phyloP scores from a whole-genome alignment of 2,113 vertebrate genomes.

The Tiliqua scincoides region DNA sequence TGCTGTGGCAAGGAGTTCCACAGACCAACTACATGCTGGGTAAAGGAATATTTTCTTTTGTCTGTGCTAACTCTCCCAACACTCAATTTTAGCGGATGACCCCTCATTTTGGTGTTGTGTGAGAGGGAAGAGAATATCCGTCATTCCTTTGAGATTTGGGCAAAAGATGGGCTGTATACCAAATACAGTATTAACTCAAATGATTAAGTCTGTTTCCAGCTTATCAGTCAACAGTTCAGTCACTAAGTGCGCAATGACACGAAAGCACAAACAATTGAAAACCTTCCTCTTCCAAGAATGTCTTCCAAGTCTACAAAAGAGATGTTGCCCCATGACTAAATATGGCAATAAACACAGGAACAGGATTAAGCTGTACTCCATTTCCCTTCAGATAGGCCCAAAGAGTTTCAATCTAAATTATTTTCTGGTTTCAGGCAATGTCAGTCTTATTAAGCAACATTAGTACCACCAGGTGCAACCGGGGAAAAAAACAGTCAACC shows the following conservation, averaged over 20 bases:
- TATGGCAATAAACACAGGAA: neutral
- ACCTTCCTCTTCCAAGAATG: neutral
- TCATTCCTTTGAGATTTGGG: neutral
- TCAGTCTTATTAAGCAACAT: slow-evolving; percentile 20
- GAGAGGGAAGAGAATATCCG: too few relatives aligned
- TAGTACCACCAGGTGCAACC: slow-evolving; percentile 17
- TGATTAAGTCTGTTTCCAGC: neutral
- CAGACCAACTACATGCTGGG: too few relatives aligned
- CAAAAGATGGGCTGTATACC: neutral
- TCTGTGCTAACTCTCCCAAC: too few relatives aligned
- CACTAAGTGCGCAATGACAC: neutral
- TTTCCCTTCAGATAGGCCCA: neutral
- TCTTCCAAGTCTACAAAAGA: neutral
- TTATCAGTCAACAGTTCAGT: neutral
- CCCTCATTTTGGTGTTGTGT: too few relatives aligned
- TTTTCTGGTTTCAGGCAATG: neutral
- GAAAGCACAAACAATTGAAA: neutral
- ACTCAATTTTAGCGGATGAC: too few relatives aligned
- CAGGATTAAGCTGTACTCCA: neutral
- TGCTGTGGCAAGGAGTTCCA: too few relatives aligned
- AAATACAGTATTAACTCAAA: neutral
- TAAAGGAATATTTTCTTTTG: too few relatives aligned
- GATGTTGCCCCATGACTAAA: neutral
- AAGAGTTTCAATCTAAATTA: slow-evolving; percentile 29
- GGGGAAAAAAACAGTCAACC: slow-evolving; percentile 9